phyloP scores from a whole-genome alignment of 2,888 invertebrate genomes.

The Patella pellucida region DNA sequence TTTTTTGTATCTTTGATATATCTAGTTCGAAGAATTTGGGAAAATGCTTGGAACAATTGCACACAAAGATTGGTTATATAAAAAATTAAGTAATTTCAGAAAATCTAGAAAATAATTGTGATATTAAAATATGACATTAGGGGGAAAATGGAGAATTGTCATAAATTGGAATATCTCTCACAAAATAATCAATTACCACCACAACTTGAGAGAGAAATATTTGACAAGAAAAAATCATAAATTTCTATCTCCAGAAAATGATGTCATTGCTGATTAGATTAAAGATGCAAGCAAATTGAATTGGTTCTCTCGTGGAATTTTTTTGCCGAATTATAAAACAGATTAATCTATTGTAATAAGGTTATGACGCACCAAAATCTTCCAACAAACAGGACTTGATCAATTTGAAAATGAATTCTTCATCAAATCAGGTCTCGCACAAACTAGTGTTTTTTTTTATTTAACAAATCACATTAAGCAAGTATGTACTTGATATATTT shows the following conservation, averaged over 20 bases:
- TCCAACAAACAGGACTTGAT: conserved; percentile 8
- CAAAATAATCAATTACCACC: conserved; percentile 8
- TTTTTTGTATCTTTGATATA: too few relatives aligned
- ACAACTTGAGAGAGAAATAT: conserved; percentile 7
- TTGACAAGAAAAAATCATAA: conserved; percentile 10
- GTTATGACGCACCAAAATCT: conserved; percentile 11
- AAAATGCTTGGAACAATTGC: too few relatives aligned
- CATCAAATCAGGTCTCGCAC: conserved; percentile 6
- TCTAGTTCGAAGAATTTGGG: too few relatives aligned
- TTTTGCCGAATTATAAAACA: conserved; percentile 10
- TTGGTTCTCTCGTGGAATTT: conserved; percentile 11
- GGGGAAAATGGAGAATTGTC: too few relatives aligned
- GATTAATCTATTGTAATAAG: conserved; percentile 11
- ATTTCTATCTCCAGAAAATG: conserved; percentile 5
- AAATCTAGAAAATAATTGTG: too few relatives aligned
- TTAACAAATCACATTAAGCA: too few relatives aligned
- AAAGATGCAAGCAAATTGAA: conserved; percentile 12
- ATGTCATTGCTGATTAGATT: conserved; percentile 11
- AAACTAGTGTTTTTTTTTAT: background rate
- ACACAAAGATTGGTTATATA: too few relatives aligned
- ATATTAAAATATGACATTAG: too few relatives aligned
- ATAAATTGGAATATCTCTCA: background rate
- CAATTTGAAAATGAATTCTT: conserved; percentile 2
- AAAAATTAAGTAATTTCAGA: too few relatives aligned
- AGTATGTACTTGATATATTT: too few relatives aligned